Conservation (phyloP, 2,888 invertebrate species). For the Hipparchia sbordonii region DNA sequence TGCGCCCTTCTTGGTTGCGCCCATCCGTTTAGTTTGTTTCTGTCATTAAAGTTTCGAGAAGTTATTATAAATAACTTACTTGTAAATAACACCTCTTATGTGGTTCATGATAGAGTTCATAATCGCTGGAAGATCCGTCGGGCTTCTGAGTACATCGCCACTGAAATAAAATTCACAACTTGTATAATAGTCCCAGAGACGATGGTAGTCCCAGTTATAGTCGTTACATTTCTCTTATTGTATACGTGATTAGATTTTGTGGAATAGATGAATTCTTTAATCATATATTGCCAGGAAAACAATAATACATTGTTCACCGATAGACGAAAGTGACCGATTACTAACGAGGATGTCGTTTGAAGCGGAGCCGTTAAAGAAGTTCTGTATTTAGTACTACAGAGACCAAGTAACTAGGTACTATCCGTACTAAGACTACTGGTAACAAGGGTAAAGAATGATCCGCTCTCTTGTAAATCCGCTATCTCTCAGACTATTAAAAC, state of each 20-base stretch:
- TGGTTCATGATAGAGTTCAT: constrained; percentile 76
- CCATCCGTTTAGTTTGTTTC: too few relatives aligned
- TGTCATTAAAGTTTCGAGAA: neutral
- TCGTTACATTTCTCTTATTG: neutral
- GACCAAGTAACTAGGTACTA: neutral
- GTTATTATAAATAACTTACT: constrained; percentile 50
- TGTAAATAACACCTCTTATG: constrained; percentile 77
- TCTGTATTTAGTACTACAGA: too few relatives aligned
- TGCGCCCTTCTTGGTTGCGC: too few relatives aligned
- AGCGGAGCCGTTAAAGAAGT: too few relatives aligned
- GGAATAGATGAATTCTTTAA: too few relatives aligned
- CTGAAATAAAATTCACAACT: constrained; percentile 47
- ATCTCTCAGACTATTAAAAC: neutral
- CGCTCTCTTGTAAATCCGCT: neutral
- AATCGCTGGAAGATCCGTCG: constrained; percentile 76
- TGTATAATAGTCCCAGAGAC: constrained; percentile 6
- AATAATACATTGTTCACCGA: too few relatives aligned
- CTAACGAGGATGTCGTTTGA: too few relatives aligned
- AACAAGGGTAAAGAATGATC: too few relatives aligned
- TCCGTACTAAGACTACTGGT: too few relatives aligned
- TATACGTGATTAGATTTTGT: too few relatives aligned
- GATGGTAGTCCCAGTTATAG: neutral
- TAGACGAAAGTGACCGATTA: too few relatives aligned
- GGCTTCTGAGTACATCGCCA: constrained; percentile 75
- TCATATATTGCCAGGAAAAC: too few relatives aligned